Base-by-base conservation (phyloP, 2,888 invertebrate species). In the Cheiracanthium punctorium region DNA sequence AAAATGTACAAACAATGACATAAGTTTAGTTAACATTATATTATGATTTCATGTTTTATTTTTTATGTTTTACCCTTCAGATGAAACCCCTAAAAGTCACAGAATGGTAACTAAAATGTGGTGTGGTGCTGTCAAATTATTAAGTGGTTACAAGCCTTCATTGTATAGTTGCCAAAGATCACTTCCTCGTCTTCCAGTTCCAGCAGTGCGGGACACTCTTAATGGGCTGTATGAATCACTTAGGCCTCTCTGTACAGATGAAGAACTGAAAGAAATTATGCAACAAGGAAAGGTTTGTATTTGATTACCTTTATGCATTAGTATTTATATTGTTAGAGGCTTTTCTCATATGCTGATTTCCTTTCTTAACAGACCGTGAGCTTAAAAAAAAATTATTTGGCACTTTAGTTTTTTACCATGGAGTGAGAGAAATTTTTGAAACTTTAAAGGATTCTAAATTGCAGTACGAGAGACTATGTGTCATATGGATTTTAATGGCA, bases 141-240 rank as follows among this genome's bases (percentile, higher is more conserved):
- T 93, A 87, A 93, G 93, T 41, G 91, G 92, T 1, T 92, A 92
- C 80, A 92, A 92, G 75, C 93, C 93, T 20, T 92, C 92, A 87
- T 90, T 93, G 58, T 93, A 93, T 91, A 93, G 93, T 86, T 94
- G 93, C 90, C 94, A 94, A 90, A 92, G 93, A 30, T 93, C 93
- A n/a, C 91, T 94, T 32, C 94, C 94, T 24, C 92, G 93, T 89
- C 91, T 94, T 80, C 93, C 93, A 37, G 92, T 94, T 28, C 94
- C 94, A 33, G 90, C 91, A 24, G 90, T 94, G 7, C 91, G 93
- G 64, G 92, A 92, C 30, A 94, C 94, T 1, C 91, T 93, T 17
- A 88, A 91, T 37, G 90, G 91, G 70, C 90, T 93, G n/a, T 88
- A 92, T 12, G 90, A 90, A 28, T 92, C 92, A 32, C 88, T 93